Evolutionary conservation across 2,888 invertebrate species (phyloP).

Genomic region (Dichetophora obliterata): DNA sequence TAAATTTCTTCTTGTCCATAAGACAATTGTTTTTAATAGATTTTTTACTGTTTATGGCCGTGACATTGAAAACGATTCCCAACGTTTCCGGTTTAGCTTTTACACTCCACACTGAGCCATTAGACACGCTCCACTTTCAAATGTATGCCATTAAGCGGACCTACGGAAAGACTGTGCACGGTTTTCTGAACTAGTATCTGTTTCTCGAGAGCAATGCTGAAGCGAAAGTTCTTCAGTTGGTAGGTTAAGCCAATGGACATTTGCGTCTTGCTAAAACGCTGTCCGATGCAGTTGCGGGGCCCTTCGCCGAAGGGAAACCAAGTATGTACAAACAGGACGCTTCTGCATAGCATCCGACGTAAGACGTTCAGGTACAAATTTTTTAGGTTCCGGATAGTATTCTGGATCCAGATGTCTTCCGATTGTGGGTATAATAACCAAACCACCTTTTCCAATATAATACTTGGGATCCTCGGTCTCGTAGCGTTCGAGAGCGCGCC

Average conservation of each 20-base stretch:
- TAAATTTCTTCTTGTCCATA: too few species aligned
- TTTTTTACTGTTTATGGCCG: too few species aligned
- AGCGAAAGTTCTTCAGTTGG: constrained; percentile 47
- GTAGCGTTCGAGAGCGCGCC: constrained; percentile 63
- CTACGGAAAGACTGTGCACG: constrained; percentile 37
- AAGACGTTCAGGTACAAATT: constrained; percentile 71
- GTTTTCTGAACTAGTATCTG: constrained; percentile 42
- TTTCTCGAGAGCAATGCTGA: constrained; percentile 42
- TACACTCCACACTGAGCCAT: too few species aligned
- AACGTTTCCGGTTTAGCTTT: too few species aligned
- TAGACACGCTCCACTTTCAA: constrained; percentile 44
- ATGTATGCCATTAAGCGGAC: constrained; percentile 38
- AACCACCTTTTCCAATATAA: constrained; percentile 71
- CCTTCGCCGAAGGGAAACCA: constrained; percentile 65
- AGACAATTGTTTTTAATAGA: too few species aligned
- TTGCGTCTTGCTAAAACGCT: constrained; percentile 64
- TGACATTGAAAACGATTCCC: too few species aligned
- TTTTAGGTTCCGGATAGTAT: constrained; percentile 68
- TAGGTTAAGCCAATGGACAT: constrained; percentile 55
- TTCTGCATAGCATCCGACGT: constrained; percentile 58
- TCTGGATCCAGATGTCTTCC: constrained; percentile 69
- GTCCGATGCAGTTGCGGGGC: constrained; percentile 62
- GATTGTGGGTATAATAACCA: constrained; percentile 72
- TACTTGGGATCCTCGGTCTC: constrained; percentile 62
- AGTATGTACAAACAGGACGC: constrained; percentile 56